Conservation (phyloP, 1,140 invertebrate genomes). For the Meloidogyne floridensis region DNA sequence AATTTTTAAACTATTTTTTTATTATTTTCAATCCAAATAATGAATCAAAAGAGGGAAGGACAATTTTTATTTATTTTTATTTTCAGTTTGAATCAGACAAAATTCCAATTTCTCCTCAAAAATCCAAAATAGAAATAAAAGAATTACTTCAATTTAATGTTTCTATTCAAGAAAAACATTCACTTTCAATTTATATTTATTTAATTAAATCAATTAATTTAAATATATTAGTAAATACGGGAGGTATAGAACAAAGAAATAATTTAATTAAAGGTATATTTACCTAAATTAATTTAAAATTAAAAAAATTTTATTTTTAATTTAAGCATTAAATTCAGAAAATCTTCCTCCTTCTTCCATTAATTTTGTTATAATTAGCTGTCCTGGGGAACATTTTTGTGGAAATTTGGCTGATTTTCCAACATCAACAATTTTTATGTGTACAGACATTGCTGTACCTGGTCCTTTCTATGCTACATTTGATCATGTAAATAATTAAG, state of each 20-base stretch:
- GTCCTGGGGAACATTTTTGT: constrained; percentile 18
- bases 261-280: constrained; percentile 1
- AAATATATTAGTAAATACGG: constrained; percentile 19
- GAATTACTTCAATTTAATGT: not conserved
- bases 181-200: not conserved
- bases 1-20: too few relatives aligned
- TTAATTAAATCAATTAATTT: constrained; percentile 16
- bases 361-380: constrained; percentile 22
- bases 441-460: constrained; percentile 20
- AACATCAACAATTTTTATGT: constrained; percentile 23
- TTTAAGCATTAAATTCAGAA: constrained; percentile 19
- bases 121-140: not conserved
- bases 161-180: not conserved
- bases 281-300: not conserved
- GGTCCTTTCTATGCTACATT: not conserved
- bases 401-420: constrained; percentile 18
- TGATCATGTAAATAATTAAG: constrained; percentile 7
- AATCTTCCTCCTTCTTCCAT: constrained; percentile 1
- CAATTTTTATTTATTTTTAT: not conserved
- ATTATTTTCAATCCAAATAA: too few relatives aligned
- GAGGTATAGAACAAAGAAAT: constrained; percentile 4
- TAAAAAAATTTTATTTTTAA: not conserved
- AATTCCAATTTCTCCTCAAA: not conserved
- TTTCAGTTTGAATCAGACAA: not conserved
- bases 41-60: too few relatives aligned